Percentiles rank a stretch among this genome's conserved stretches.
These are phyloP conservation scores for Spilosoma lubricipeda DNA, from an alignment of 2,888 invertebrate species.

Conservation along the genomic window DNA sequence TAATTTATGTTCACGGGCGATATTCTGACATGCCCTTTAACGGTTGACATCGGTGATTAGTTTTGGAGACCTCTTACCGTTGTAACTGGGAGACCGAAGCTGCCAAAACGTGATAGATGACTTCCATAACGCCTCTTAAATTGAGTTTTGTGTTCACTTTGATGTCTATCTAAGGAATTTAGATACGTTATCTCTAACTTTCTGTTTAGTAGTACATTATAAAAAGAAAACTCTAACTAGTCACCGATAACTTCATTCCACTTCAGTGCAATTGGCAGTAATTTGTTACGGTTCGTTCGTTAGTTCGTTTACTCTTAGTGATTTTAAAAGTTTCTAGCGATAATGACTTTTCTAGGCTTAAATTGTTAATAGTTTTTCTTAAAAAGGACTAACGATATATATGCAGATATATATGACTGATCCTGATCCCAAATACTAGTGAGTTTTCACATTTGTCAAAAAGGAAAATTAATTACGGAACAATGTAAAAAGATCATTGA, in stretches of 20 bases:
- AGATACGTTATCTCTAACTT: background rate
- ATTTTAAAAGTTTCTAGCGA: background rate
- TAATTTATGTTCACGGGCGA: constrained; percentile 56
- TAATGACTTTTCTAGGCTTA: background rate
- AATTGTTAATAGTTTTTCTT: background rate
- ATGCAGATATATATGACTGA: constrained; percentile 1
- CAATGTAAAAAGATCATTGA: constrained; percentile 26
- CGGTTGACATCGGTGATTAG: constrained; percentile 61
- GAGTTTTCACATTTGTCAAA: background rate
- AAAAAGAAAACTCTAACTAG: background rate
- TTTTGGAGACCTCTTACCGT: constrained; percentile 49
- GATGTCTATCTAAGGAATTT: background rate
- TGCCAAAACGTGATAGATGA: constrained; percentile 64
- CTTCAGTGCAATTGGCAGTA: background rate
- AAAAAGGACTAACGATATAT: background rate
- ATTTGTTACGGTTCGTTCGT: background rate
- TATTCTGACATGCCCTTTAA: constrained; percentile 55
- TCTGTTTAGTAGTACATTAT: background rate
- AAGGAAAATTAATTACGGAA: constrained; percentile 17
- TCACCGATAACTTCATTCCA: background rate
- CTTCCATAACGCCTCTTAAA: constrained; percentile 40
- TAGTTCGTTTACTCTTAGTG: background rate
- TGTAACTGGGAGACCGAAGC: constrained; percentile 44
- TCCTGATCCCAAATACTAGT: too few species aligned
- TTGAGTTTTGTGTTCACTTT: constrained; percentile 13